Evolutionary conservation across 2,888 invertebrate species (phyloP).

Genomic region (Thereva unica): DNA sequence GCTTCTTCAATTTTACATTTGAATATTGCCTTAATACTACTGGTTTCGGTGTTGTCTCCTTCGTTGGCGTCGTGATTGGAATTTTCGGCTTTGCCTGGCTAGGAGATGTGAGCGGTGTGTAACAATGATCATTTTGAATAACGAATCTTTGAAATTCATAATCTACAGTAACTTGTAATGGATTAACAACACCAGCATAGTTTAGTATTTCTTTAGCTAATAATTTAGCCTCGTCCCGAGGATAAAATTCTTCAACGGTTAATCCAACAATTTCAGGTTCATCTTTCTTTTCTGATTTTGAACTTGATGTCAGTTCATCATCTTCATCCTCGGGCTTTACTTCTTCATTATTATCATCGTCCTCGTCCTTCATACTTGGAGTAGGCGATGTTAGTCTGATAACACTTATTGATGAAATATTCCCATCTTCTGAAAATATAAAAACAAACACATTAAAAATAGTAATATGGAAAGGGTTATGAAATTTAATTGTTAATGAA

Average conservation of each 20-base stretch:
- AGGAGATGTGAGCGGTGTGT: slow-evolving; percentile 72
- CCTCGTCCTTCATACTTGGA: slow-evolving; percentile 53
- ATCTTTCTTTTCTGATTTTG: slow-evolving; percentile 52
- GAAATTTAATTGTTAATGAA: not conserved
- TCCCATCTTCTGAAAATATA: slow-evolving; percentile 56
- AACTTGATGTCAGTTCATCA: slow-evolving; percentile 55
- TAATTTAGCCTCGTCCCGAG: slow-evolving; percentile 58
- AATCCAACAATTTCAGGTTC: slow-evolving; percentile 64
- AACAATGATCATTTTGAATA: slow-evolving; percentile 80
- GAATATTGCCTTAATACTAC: slow-evolving; percentile 13
- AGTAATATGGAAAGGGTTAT: not conserved
- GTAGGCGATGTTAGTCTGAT: slow-evolving; percentile 62
- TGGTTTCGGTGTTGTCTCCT: slow-evolving; percentile 14
- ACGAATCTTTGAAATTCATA: slow-evolving; percentile 56
- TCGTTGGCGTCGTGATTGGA: slow-evolving; percentile 11
- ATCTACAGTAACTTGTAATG: slow-evolving; percentile 52
- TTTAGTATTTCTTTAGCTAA: slow-evolving; percentile 59
- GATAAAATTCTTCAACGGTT: slow-evolving; percentile 69
- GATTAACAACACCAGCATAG: slow-evolving; percentile 52
- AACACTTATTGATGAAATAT: slow-evolving; percentile 66
- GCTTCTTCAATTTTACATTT: slow-evolving; percentile 24
- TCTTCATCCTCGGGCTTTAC: slow-evolving; percentile 63
- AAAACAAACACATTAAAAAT: slow-evolving; percentile 8
- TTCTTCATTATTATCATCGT: slow-evolving; percentile 52
- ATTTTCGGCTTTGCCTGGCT: slow-evolving; percentile 58